Evolutionary conservation across 2,888 invertebrate species (phyloP).

Genomic region (Cheilosia vulpina): DNA sequence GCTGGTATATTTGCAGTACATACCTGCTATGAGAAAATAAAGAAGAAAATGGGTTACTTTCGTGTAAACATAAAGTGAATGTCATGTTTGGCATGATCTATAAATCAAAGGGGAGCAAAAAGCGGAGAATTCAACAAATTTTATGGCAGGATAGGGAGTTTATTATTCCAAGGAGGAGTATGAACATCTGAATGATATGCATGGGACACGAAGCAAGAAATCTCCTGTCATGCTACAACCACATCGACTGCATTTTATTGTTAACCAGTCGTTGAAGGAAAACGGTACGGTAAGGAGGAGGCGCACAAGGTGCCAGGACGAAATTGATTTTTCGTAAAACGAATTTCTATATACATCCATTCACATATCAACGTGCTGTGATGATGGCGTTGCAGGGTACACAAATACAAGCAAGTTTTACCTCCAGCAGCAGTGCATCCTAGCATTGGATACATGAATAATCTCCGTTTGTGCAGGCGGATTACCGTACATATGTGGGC

Average conservation of each 20-base stretch:
- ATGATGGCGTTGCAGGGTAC: conserved; percentile 16
- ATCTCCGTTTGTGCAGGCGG: conserved; percentile 60
- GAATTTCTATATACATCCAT: conserved; percentile 34
- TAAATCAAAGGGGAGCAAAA: conserved; percentile 58
- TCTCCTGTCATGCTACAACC: conserved; percentile 43
- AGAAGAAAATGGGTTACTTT: conserved; percentile 65
- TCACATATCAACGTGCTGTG: conserved; percentile 10
- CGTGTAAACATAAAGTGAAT: conserved; percentile 67
- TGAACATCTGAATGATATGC: conserved; percentile 48
- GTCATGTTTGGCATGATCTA: conserved; percentile 71
- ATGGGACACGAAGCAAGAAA: conserved; percentile 66
- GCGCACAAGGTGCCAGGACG: conserved; percentile 51
- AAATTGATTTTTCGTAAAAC: conserved; percentile 73
- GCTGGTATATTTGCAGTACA: conserved; percentile 47
- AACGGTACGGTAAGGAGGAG: neutral
- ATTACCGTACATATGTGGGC: conserved; percentile 59
- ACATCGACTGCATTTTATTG: conserved; percentile 34
- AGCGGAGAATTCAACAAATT: conserved; percentile 41
- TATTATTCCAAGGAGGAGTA: conserved; percentile 48
- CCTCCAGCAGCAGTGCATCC: conserved; percentile 16
- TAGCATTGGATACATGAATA: conserved; percentile 59
- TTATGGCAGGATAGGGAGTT: conserved; percentile 53
- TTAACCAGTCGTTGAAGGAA: conserved; percentile 40
- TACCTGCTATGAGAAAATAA: conserved; percentile 74
- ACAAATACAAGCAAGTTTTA: conserved; percentile 17